A percentile compares a stretch with the other conserved stretches of the same genome.
Conservation (phyloP, 2,113 vertebrate species). For the Pagrus major region DNA sequence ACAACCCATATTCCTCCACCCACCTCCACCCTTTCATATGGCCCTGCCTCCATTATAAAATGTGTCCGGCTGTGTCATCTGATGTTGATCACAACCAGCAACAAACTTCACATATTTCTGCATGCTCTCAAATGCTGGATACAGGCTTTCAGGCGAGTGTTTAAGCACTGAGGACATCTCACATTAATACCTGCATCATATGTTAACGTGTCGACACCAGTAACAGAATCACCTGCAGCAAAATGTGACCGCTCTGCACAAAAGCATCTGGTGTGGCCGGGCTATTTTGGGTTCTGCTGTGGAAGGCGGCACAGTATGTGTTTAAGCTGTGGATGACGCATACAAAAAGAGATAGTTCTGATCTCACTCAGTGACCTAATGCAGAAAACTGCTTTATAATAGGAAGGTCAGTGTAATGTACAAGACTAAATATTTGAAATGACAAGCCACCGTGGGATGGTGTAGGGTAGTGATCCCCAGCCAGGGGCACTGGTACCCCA, state of each 20-base stretch:
- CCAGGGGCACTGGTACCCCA: neutral
- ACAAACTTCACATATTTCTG: neutral
- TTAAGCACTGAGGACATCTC: neutral
- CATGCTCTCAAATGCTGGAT: neutral
- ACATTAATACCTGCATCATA: neutral
- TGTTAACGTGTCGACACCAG: neutral
- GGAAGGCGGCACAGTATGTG: neutral
- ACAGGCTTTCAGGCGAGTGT: neutral
- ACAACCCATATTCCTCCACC: slow-evolving; percentile 22
- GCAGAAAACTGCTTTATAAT: neutral
- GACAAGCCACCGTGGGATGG: neutral
- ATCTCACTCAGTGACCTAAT: neutral
- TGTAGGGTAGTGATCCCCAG: neutral
- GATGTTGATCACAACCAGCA: neutral
- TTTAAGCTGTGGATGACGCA: slow-evolving; percentile 1
- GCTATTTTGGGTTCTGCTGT: slow-evolving; percentile 25
- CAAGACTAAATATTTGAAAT: neutral
- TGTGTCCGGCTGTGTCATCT: neutral
- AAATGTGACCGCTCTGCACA: slow-evolving; percentile 2
- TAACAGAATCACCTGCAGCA: slow-evolving; percentile 1
- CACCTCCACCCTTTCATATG: slow-evolving; percentile 8
- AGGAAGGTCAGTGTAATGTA: neutral
- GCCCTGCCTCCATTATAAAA: slow-evolving; percentile 41
- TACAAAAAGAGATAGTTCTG: neutral
- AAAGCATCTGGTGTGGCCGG: slow-evolving; percentile 14